Evolutionary conservation across 2,797 vertebrate genomes (phyloP).

Genomic region (Cirrhinus mrigala): DNA sequence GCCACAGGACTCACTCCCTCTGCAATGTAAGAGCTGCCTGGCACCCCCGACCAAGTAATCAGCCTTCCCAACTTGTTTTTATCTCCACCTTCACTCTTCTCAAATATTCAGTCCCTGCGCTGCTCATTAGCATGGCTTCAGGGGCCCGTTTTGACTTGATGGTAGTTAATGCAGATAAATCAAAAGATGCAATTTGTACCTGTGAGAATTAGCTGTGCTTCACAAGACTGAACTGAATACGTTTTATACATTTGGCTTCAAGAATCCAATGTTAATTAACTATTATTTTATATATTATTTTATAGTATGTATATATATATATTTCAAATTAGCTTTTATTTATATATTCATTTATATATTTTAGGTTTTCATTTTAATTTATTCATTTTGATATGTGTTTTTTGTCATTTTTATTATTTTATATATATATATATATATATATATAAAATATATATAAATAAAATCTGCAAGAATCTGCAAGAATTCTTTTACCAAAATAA

Average conservation of each 20-base stretch:
- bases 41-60: conserved; percentile 77
- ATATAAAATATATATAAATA: too few relatives aligned
- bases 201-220: conserved; percentile 4
- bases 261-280: not conserved
- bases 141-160: conserved; percentile 16
- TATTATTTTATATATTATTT: not conserved
- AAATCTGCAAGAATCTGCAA: too few relatives aligned
- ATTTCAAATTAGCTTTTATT: not conserved
- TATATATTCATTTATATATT: too few relatives aligned
- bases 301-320: not conserved
- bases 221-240: not conserved
- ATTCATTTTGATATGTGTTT: not conserved
- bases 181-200: conserved; percentile 11
- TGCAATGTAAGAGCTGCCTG: conserved; percentile 94
- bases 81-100: conserved; percentile 44
- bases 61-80: conserved; percentile 68
- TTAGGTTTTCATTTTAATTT: too few relatives aligned
- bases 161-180: conserved; percentile 11
- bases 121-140: conserved; percentile 54
- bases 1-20: conserved; percentile 97
- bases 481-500: too few relatives aligned
- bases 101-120: conserved; percentile 30
- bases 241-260: not conserved
- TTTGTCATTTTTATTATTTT: too few relatives aligned
- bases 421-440: too few relatives aligned